These are phyloP conservation scores for Chaetodon trifasciatus DNA, from an alignment of 2,797 vertebrate genomes.

Conservation along the genomic window DNA sequence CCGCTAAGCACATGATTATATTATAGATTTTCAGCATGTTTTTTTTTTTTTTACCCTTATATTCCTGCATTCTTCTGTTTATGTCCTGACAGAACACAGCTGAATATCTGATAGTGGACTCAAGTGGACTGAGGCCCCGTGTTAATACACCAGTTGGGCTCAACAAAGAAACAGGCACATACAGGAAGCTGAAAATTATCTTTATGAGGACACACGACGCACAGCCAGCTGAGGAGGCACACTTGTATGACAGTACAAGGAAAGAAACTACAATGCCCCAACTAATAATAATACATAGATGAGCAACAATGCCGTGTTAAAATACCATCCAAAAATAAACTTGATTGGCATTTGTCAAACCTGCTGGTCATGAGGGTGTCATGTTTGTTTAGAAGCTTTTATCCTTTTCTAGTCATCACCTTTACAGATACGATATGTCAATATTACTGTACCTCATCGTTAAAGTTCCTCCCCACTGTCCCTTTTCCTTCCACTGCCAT, in stretches of 20 bases:
- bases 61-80: conserved; percentile 47
- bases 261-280: background rate
- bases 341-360: background rate
- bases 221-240: background rate
- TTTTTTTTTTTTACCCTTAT: conserved; percentile 23
- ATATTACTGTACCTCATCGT: conserved; percentile 61
- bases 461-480: conserved; percentile 29
- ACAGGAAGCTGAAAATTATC: conserved; percentile 48
- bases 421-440: background rate
- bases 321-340: conserved; percentile 29
- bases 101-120: conserved; percentile 6
- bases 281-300: background rate
- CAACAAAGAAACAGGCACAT: conserved; percentile 4
- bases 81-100: conserved; percentile 21
- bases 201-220: conserved; percentile 27
- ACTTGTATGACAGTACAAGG: background rate
- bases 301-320: background rate
- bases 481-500: conserved; percentile 65
- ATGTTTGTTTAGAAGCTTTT: background rate
- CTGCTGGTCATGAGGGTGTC: background rate
- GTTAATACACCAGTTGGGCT: background rate
- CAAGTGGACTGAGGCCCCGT: background rate
- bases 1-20: conserved; percentile 59
- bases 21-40: conserved; percentile 44
- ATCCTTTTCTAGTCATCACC: background rate